A percentile compares a stretch with the other conserved stretches of the same genome.
Evolutionary conservation across 2,888 invertebrate species (phyloP).

Genomic region (Sericinus montela): DNA sequence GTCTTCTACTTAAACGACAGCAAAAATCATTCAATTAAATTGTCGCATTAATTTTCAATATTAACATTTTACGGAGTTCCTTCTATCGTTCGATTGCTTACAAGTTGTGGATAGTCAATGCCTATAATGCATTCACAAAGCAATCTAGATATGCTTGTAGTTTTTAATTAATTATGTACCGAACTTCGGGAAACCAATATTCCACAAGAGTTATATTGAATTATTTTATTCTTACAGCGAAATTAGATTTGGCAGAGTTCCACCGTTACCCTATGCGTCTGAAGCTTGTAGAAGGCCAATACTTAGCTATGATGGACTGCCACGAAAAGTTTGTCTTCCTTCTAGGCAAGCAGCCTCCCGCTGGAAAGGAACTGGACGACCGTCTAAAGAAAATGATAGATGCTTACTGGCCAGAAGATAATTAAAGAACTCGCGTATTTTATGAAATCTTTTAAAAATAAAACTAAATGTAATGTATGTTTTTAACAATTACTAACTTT

Average conservation of each 20-base stretch:
- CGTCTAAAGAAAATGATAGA: constrained; percentile 51
- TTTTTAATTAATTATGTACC: too few species aligned
- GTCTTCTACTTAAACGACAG: background rate
- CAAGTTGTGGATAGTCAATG: too few species aligned
- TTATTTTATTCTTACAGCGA: constrained; percentile 33
- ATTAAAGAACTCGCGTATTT: constrained; percentile 8
- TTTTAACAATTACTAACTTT: too few species aligned
- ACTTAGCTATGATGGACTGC: constrained; percentile 65
- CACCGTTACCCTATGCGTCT: constrained; percentile 59
- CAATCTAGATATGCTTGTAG: too few species aligned
- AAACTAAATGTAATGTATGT: too few species aligned
- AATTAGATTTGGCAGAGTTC: constrained; percentile 48
- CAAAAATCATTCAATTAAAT: too few species aligned
- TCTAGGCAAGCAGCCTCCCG: constrained; percentile 47
- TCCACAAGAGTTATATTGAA: too few species aligned
- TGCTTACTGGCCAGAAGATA: constrained; percentile 52
- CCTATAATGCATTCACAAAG: too few species aligned
- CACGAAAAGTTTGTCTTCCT: constrained; percentile 60
- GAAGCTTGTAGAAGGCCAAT: constrained; percentile 50
- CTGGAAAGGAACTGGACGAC: constrained; percentile 44
- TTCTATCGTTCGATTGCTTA: too few species aligned
- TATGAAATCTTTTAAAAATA: background rate
- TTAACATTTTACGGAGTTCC: too few species aligned
- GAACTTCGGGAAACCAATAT: too few species aligned
- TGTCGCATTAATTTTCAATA: background rate